Conservation (phyloP, 2,797 vertebrate genomes). For the Pangasius mekongensis region DNA sequence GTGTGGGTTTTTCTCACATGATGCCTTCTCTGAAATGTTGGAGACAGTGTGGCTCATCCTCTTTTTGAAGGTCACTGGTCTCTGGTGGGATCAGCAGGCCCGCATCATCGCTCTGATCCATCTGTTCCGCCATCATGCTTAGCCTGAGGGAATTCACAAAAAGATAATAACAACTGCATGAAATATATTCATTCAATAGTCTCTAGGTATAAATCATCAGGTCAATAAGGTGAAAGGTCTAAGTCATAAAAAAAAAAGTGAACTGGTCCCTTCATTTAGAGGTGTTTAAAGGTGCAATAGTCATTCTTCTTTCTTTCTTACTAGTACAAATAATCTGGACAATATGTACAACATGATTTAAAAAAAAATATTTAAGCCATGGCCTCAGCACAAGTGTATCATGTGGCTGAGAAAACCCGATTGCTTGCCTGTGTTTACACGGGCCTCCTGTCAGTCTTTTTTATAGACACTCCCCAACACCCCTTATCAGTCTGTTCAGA, state of each 20-base stretch:
- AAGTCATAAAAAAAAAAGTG: neutral
- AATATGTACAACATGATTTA: neutral
- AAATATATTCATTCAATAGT: neutral
- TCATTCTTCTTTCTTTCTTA: neutral
- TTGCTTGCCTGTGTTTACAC: neutral
- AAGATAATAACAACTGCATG: neutral
- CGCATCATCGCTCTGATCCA: slow-evolving; percentile 70
- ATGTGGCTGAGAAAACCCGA: neutral
- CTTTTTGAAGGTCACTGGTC: slow-evolving; percentile 62
- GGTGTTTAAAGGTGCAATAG: neutral
- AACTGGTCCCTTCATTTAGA: neutral
- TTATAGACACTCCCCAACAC: slow-evolving; percentile 2
- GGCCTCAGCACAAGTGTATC: neutral
- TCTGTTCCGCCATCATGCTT: slow-evolving; percentile 66
- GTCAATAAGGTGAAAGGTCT: neutral
- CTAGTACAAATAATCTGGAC: neutral
- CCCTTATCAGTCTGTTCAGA: neutral
- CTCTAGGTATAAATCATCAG: neutral
- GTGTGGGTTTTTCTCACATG: slow-evolving; percentile 36
- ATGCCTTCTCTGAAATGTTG: slow-evolving; percentile 68
- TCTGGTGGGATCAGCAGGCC: slow-evolving; percentile 60
- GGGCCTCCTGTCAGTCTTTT: neutral
- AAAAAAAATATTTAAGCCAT: neutral
- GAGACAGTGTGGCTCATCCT: slow-evolving; percentile 71
- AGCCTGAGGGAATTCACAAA: slow-evolving; percentile 13